Conservation (phyloP, 2,113 vertebrate species). For the Macrotus californicus region DNA sequence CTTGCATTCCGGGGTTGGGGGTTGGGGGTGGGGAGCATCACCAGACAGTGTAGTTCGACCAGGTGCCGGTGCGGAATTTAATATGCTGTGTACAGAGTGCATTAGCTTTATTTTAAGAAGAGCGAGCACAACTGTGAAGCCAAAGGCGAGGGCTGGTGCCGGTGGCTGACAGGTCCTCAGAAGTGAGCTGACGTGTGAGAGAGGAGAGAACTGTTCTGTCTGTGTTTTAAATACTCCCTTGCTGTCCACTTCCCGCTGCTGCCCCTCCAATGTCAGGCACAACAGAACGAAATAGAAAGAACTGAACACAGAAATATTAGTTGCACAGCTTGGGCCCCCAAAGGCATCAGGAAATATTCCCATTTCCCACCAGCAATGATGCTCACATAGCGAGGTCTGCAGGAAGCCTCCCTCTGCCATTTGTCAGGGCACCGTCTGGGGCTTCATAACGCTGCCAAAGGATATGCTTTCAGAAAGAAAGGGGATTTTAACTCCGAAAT, state of each 20-base stretch:
- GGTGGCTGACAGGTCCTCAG: not conserved
- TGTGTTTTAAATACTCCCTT: slow-evolving; percentile 23
- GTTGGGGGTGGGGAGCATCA: too few species aligned
- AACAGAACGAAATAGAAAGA: not conserved
- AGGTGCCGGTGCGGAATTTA: not conserved
- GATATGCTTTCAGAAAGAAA: not conserved
- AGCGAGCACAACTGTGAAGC: slow-evolving; percentile 19
- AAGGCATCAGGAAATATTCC: slow-evolving; percentile 1
- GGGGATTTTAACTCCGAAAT: slow-evolving; percentile 19
- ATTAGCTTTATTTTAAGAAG: slow-evolving; percentile 51
- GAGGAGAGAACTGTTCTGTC: slow-evolving; percentile 2
- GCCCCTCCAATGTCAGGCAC: not conserved
- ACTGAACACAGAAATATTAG: slow-evolving; percentile 12
- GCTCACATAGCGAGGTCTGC: not conserved
- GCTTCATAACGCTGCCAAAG: slow-evolving; percentile 4
- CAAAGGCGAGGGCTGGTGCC: not conserved
- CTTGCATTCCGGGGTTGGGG: not conserved
- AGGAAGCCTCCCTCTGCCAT: not conserved
- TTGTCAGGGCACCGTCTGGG: not conserved
- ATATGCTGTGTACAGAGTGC: not conserved
- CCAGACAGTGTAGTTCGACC: not conserved
- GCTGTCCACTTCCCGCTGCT: not conserved
- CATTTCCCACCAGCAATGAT: not conserved
- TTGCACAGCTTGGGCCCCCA: not conserved
- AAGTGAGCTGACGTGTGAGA: not conserved